Percentiles rank a stretch among this genome's conserved stretches.
These are phyloP conservation scores for Cataglyphis hispanica DNA, from an alignment of 1,140 invertebrate genomes.

Conservation along the genomic window DNA sequence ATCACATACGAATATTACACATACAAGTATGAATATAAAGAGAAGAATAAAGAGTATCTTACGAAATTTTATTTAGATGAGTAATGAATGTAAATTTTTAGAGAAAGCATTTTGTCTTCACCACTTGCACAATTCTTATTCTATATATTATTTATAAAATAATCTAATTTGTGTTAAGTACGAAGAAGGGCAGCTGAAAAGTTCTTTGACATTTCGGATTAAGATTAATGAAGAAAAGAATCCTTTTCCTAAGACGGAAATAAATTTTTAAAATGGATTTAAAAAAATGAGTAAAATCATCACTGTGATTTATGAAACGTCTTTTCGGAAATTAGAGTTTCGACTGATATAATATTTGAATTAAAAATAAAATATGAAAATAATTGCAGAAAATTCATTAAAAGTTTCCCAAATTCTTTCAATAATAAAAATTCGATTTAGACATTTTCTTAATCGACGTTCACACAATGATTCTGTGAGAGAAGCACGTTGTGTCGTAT, in stretches of 20 bases:
- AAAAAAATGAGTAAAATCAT: background rate
- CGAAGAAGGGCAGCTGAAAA: background rate
- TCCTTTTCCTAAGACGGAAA: background rate
- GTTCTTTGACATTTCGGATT: background rate
- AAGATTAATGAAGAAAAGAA: background rate
- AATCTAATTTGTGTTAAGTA: conserved; percentile 21
- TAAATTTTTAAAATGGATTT: conserved; percentile 9
- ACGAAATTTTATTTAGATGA: background rate
- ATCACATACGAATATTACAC: background rate
- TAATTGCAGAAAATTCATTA: background rate
- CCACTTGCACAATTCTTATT: background rate
- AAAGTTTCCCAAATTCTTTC: background rate
- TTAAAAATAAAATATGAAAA: conserved; percentile 11
- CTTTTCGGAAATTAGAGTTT: background rate
- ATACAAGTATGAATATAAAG: background rate
- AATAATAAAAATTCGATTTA: conserved; percentile 26
- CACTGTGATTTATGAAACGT: background rate
- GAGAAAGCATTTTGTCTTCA: background rate
- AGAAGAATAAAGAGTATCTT: conserved; percentile 2
- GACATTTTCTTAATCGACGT: conserved; percentile 26
- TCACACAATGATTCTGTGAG: conserved; percentile 24
- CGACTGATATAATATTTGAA: background rate
- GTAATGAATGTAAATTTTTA: background rate
- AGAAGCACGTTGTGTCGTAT: conserved; percentile 24
- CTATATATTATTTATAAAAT: conserved; percentile 4